These are phyloP conservation scores for Parthenolecanium corni DNA, from an alignment of 2,888 invertebrate species.

Conservation along the genomic window DNA sequence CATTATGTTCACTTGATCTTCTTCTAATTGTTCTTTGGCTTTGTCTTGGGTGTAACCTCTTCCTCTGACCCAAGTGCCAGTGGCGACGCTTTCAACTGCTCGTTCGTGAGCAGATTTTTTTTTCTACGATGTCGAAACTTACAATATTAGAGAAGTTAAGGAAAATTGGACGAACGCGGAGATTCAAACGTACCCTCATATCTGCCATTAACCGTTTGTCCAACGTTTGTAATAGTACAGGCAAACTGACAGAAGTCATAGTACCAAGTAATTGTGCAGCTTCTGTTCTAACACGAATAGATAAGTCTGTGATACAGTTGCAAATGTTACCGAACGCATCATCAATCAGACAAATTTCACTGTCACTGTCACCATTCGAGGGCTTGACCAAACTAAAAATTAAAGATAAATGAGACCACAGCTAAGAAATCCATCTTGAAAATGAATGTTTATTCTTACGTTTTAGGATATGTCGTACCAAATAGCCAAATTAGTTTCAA, in stretches of 20 bases:
- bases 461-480: conserved; percentile 76
- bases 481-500: conserved; percentile 74
- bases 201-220: conserved; percentile 97
- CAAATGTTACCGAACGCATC: conserved; percentile 95
- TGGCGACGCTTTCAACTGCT: conserved; percentile 65
- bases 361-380: conserved; percentile 42
- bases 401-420: not conserved
- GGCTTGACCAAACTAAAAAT: conserved; percentile 18
- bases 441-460: conserved; percentile 43
- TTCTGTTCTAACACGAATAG: conserved; percentile 72
- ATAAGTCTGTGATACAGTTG: conserved; percentile 81
- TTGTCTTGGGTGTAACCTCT: conserved; percentile 80
- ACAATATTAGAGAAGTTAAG: not conserved
- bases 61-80: conserved; percentile 85
- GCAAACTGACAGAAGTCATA: conserved; percentile 73
- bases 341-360: conserved; percentile 79
- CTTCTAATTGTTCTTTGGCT: conserved; percentile 60
- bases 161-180: not conserved
- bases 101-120: conserved; percentile 76
- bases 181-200: conserved; percentile 56
- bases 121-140: conserved; percentile 48
- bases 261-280: conserved; percentile 77
- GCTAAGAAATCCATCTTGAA: not conserved
- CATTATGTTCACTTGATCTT: conserved; percentile 64
- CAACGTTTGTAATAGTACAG: conserved; percentile 86